Base-by-base conservation (phyloP, 2,888 invertebrate genomes). In the Andrena bicolor region DNA sequence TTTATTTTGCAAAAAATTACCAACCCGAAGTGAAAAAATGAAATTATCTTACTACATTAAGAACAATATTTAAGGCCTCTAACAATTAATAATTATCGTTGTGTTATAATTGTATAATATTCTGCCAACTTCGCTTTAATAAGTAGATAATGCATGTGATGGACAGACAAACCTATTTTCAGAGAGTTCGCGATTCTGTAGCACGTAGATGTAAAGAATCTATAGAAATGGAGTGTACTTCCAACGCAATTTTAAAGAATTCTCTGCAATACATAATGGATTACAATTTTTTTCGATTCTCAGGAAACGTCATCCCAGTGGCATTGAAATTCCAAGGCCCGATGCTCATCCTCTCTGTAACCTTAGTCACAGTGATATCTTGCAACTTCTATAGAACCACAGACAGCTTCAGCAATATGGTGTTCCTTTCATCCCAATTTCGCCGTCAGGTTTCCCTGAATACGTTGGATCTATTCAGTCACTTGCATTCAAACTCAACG, bases 401-500 rank as follows among this genome's bases (percentile, higher is more conserved):
- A 76, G 76, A 76, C 69, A 70, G 63, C 23, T 56, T 26, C 56
- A 26, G 10, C 66, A 64, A n/a, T 49, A 58, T 60, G 70, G 68
- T 73, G 77, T 78, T 73, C 78, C 75, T 60, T 60, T 64, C 35
- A 66, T 68, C 23, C 56, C 41, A 64, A 51, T 51, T 69, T 23
- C 69, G 70, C 71, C 80, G 76, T 82, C 80, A 76, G 79, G 72
- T 86, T 85, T 85, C 68, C 73, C 26, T 70, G 71, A 74, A 80
- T 68, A 58, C 60, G 53, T 35, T 63, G 73, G 71, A 74, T 85
- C 79, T 78, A 80, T 82, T 84, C 75, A 61, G 69, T 81, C 64
- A 66, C 80, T 71, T 56, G 76, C 61, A 13, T 64, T 30, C 53
- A 48, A 26, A 10, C 26, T 41, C 35, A 48, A 48, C 70, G 70